These are phyloP conservation scores for Drosophila longiperda DNA, from an alignment of 2,888 invertebrate genomes.

Conservation along the genomic window DNA sequence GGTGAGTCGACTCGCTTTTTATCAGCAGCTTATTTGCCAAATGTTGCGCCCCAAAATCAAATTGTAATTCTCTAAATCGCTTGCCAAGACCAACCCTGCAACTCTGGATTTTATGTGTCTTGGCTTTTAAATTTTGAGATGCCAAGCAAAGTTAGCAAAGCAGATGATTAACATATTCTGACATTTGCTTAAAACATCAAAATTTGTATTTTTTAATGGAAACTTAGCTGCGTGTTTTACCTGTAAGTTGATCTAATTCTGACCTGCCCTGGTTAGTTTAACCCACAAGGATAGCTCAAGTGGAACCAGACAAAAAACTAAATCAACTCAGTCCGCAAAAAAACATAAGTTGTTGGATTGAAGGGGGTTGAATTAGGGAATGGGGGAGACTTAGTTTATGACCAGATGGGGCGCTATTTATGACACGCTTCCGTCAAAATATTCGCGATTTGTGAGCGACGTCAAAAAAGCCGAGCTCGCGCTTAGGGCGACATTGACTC, in stretches of 20 bases:
- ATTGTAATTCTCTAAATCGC: slow-evolving; percentile 36
- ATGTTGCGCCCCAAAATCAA: slow-evolving; percentile 39
- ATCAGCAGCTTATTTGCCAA: slow-evolving; percentile 37
- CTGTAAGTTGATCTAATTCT: neutral
- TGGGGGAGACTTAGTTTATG: slow-evolving; percentile 60
- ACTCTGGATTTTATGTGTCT: neutral
- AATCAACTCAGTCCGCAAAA: slow-evolving; percentile 29
- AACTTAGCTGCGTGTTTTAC: neutral
- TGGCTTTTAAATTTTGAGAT: neutral
- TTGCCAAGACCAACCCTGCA: neutral
- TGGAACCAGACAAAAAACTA: slow-evolving; percentile 26
- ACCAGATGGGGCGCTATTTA: slow-evolving; percentile 83
- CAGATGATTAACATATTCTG: neutral
- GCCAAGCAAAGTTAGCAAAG: neutral
- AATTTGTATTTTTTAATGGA: neutral
- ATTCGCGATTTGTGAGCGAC: slow-evolving; percentile 63
- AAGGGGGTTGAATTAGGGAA: neutral
- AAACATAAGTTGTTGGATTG: slow-evolving; percentile 1
- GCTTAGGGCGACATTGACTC: slow-evolving; percentile 26
- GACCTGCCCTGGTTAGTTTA: neutral
- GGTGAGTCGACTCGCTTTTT: slow-evolving; percentile 15
- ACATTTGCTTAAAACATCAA: neutral
- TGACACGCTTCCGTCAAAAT: slow-evolving; percentile 84
- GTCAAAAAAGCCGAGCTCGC: slow-evolving; percentile 25
- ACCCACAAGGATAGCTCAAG: slow-evolving; percentile 10